Conservation (phyloP, 2,888 invertebrate species). For the Acheta domesticus region DNA sequence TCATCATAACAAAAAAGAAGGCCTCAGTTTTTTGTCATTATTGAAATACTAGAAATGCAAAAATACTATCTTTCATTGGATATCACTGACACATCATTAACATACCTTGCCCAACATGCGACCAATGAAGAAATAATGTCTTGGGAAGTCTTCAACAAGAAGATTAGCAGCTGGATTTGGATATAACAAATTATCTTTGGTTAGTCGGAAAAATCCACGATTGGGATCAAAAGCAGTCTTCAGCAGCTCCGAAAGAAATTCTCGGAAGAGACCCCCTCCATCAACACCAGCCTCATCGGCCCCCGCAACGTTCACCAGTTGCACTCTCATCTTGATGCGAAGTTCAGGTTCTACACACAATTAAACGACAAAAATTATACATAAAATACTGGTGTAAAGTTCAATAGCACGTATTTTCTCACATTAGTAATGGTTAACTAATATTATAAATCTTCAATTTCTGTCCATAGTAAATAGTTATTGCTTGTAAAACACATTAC, state of each 20-base stretch:
- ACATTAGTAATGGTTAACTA: neutral
- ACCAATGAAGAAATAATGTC: conserved; percentile 93
- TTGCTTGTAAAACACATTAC: too few species aligned
- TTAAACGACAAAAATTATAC: neutral
- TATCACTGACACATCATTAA: neutral
- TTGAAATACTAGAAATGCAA: too few species aligned
- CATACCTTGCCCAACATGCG: conserved; percentile 84
- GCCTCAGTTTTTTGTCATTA: too few species aligned
- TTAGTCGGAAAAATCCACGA: conserved; percentile 84
- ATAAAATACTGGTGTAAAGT: neutral
- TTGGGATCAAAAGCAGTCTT: conserved; percentile 97
- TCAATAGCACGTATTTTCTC: neutral
- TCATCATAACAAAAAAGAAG: too few species aligned
- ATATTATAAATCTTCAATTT: neutral
- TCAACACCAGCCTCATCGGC: conserved; percentile 95
- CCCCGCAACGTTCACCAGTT: conserved; percentile 85
- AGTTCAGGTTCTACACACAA: conserved; percentile 72
- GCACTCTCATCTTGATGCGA: conserved; percentile 79
- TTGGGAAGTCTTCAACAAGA: conserved; percentile 77
- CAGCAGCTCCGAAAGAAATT: conserved; percentile 89
- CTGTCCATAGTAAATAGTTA: neutral
- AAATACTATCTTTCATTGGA: neutral
- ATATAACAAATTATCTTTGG: conserved; percentile 89
- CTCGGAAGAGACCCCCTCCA: conserved; percentile 94
- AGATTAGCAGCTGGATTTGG: conserved; percentile 91